These are phyloP conservation scores for Embidobia sp. DNA, from an alignment of 2,888 invertebrate species.

Conservation along the genomic window DNA sequence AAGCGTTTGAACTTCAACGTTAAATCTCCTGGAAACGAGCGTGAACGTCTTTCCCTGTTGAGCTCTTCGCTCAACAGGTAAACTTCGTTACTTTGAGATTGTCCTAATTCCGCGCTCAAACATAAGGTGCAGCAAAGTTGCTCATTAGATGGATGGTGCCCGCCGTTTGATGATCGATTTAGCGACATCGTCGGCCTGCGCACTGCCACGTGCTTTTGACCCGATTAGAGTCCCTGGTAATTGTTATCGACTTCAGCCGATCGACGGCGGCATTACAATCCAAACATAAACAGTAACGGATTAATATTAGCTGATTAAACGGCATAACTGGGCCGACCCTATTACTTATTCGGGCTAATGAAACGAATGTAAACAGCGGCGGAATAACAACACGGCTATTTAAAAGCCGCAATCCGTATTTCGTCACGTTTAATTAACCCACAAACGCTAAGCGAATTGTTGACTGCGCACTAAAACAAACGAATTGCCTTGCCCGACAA, in stretches of 20 bases:
- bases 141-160: conserved; percentile 29
- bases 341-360: conserved; percentile 17
- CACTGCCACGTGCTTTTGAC: no score
- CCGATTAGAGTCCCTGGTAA: not conserved
- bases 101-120: conserved; percentile 67
- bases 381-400: conserved; percentile 28
- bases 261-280: not conserved
- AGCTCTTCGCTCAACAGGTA: conserved; percentile 68
- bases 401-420: conserved; percentile 27
- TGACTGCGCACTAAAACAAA: conserved; percentile 6
- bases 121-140: conserved; percentile 60
- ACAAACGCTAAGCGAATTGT: conserved; percentile 26
- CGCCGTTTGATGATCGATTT: conserved; percentile 23
- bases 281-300: not conserved
- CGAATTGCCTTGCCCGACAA: not conserved
- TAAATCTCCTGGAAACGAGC: conserved; percentile 65
- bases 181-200: no score
- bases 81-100: conserved; percentile 64
- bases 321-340: not conserved
- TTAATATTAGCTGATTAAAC: not conserved
- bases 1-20: conserved; percentile 67
- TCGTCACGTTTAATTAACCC: conserved; percentile 30
- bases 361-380: conserved; percentile 7
- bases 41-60: conserved; percentile 66
- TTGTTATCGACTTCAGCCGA: not conserved